These are phyloP conservation scores for Brachionus koreanus DNA, from an alignment of 1,140 invertebrate genomes.

Conservation along the genomic window DNA sequence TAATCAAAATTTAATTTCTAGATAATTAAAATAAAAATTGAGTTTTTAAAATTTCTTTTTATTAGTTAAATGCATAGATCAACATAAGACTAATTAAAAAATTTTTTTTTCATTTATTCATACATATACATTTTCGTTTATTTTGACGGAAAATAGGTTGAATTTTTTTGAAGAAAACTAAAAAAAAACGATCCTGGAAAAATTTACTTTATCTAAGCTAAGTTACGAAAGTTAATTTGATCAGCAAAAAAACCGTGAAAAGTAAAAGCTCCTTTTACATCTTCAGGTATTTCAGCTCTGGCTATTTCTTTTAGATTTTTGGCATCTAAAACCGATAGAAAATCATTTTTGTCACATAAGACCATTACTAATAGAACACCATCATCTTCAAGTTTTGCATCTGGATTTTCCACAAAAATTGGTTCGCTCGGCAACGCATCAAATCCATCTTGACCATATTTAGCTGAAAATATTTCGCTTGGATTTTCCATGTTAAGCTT, in stretches of 20 bases:
- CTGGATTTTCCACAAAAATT: conserved; percentile 49
- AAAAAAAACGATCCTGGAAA: neutral
- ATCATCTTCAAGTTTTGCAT: conserved; percentile 51
- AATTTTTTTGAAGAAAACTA: neutral
- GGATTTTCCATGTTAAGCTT: conserved; percentile 53
- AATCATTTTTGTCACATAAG: conserved; percentile 49
- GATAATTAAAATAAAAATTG: too few species aligned
- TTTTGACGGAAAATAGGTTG: neutral
- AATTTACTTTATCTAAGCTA: neutral
- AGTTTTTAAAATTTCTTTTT: too few species aligned
- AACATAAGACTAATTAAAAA: too few species aligned
- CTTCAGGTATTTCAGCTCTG: conserved; percentile 50
- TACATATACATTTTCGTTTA: too few species aligned
- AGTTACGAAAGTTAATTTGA: neutral
- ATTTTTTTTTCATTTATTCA: too few species aligned
- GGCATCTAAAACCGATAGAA: conserved; percentile 56
- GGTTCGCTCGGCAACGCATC: conserved; percentile 54
- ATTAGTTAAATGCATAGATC: too few species aligned
- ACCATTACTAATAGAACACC: conserved; percentile 33
- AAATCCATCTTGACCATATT: conserved; percentile 45
- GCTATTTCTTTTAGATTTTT: conserved; percentile 56
- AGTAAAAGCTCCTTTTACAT: conserved; percentile 52
- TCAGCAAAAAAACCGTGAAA: conserved; percentile 53
- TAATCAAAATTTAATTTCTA: too few species aligned
- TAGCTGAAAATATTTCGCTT: conserved; percentile 49